Conservation (phyloP, 2,113 vertebrate species). For the Cryptotis parvus region DNA sequence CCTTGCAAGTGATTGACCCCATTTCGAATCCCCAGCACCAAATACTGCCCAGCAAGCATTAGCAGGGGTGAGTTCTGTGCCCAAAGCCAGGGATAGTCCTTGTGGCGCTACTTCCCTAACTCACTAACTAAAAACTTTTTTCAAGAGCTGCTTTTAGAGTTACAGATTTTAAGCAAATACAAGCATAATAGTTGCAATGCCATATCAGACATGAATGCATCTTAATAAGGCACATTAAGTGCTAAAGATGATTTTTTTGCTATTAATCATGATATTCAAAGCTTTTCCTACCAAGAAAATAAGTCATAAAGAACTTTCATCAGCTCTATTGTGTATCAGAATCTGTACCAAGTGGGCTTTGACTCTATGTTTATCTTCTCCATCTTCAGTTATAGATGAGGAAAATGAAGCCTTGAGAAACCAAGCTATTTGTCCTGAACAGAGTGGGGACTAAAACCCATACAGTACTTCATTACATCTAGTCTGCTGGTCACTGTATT, state of each 20-base stretch:
- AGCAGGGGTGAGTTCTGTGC: too few relatives aligned
- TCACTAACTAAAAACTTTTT: too few relatives aligned
- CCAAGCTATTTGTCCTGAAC: not conserved
- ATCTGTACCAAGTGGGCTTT: not conserved
- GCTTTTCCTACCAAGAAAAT: conserved; percentile 4
- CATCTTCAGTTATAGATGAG: not conserved
- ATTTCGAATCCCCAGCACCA: too few relatives aligned
- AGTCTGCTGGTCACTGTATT: not conserved
- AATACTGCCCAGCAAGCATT: too few relatives aligned
- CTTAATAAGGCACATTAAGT: not conserved
- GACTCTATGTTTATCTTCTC: not conserved
- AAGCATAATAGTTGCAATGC: not conserved
- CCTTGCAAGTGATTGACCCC: not conserved
- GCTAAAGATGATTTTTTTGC: not conserved
- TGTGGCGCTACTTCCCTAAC: too few relatives aligned
- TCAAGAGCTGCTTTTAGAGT: not conserved
- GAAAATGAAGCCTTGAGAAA: not conserved
- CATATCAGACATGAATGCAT: not conserved
- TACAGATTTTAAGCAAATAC: not conserved
- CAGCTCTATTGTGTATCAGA: not conserved
- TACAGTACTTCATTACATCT: not conserved
- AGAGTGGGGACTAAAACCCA: not conserved
- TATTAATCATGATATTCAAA: not conserved
- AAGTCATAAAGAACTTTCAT: not conserved
- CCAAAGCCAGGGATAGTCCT: too few relatives aligned